phyloP scores from a whole-genome alignment of 1,140 invertebrate genomes.

The Dermatophagoides farinae region DNA sequence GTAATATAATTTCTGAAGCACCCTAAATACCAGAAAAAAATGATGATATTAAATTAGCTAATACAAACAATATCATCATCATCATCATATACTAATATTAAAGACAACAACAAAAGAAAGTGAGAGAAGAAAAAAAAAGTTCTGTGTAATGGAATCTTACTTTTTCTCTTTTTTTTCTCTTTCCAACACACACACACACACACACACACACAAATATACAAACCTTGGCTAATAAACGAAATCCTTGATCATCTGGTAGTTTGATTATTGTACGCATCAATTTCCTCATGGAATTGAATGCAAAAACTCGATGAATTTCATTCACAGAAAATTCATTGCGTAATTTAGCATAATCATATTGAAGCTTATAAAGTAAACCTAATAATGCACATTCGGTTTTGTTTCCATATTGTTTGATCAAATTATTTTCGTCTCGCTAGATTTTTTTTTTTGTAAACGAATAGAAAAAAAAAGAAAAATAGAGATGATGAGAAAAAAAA shows the following conservation, averaged over 20 bases:
- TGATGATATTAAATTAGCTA: background rate
- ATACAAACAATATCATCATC: no score
- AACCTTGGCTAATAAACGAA: constrained; percentile 85
- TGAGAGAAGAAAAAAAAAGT: no score
- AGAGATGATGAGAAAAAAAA: constrained; percentile 23
- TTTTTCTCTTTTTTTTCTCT: no score
- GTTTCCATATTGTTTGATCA: constrained; percentile 85
- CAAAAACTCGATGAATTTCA: constrained; percentile 78
- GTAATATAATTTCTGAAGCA: constrained; percentile 94
- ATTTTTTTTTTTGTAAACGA: constrained; percentile 15
- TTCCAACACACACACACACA: constrained; percentile 55
- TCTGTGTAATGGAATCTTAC: no score
- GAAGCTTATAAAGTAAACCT: constrained; percentile 71
- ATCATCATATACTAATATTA: no score
- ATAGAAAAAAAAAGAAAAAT: background rate
- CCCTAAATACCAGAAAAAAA: constrained; percentile 29
- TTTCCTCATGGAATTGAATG: constrained; percentile 94
- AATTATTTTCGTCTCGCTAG: constrained; percentile 58
- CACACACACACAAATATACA: constrained; percentile 72
- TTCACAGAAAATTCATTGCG: constrained; percentile 57
- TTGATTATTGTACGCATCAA: constrained; percentile 92
- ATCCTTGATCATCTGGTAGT: constrained; percentile 39
- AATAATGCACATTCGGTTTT: constrained; percentile 95
- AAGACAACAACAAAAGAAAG: no score
- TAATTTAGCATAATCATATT: constrained; percentile 73